Percentiles rank a stretch among this genome's conserved stretches.
phyloP scores from a whole-genome alignment of 2,113 vertebrate genomes.

The Ahaetulla prasina region DNA sequence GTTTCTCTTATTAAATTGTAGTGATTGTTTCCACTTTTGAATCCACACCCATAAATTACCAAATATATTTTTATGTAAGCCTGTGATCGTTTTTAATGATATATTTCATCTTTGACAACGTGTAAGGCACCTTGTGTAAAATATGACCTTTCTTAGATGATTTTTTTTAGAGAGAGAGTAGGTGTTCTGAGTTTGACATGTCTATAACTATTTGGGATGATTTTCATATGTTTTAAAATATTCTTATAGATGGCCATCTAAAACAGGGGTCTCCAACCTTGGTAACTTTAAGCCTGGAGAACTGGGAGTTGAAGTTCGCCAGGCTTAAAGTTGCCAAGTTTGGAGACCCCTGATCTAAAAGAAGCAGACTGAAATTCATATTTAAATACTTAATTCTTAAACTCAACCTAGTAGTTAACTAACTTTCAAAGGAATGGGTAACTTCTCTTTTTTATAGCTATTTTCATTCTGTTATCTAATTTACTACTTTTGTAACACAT shows the following conservation, averaged over 20 bases:
- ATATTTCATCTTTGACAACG: background rate
- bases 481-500: background rate
- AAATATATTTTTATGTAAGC: background rate
- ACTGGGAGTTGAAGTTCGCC: too few species aligned
- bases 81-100: background rate
- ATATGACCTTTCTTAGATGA: background rate
- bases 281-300: too few species aligned
- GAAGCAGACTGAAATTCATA: accelerated
- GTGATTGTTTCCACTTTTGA: background rate
- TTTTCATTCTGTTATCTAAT: background rate
- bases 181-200: background rate
- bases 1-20: background rate
- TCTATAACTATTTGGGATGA: background rate
- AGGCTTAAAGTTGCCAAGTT: too few species aligned
- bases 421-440: background rate
- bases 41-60: background rate
- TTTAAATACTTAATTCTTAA: background rate
- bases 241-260: background rate
- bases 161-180: background rate
- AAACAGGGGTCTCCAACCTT: too few species aligned
- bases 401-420: background rate
- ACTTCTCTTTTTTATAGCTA: background rate
- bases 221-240: background rate
- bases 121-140: background rate
- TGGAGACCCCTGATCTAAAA: too few species aligned